Conservation (phyloP, 2,888 invertebrate genomes). For the Apamea crenata region DNA sequence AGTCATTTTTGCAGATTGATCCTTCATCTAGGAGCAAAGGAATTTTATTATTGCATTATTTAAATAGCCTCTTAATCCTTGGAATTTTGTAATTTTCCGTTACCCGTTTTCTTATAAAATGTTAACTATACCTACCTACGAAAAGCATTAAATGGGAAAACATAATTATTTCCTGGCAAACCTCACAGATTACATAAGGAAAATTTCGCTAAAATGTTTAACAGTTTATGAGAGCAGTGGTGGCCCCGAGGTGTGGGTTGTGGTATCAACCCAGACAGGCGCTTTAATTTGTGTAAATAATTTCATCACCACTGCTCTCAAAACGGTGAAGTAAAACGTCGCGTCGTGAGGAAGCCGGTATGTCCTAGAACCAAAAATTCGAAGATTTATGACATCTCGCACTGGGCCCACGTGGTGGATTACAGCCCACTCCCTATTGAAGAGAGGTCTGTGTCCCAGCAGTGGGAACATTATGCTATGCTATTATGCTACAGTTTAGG, state of each 20-base stretch:
- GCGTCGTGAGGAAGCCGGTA: background rate
- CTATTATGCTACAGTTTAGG: background rate
- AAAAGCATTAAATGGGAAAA: background rate
- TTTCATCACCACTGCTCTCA: no score
- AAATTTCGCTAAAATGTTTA: background rate
- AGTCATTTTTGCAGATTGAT: constrained; percentile 34
- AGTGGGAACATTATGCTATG: background rate
- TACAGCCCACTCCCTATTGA: background rate
- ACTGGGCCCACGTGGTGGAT: no score
- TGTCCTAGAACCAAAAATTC: background rate
- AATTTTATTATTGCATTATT: constrained; percentile 12
- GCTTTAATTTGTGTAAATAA: no score
- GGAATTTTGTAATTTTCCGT: background rate
- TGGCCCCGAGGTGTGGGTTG: background rate
- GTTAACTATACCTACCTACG: background rate
- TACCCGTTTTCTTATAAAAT: no score
- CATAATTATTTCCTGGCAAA: background rate
- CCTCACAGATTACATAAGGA: background rate
- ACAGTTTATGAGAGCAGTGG: background rate
- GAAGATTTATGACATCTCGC: no score
- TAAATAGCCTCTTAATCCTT: background rate
- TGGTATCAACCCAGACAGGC: no score
- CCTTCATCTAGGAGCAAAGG: background rate
- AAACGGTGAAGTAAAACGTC: no score
- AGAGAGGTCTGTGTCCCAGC: no score